phyloP scores from a whole-genome alignment of 2,888 invertebrate species.

The Megamerina dolium region DNA sequence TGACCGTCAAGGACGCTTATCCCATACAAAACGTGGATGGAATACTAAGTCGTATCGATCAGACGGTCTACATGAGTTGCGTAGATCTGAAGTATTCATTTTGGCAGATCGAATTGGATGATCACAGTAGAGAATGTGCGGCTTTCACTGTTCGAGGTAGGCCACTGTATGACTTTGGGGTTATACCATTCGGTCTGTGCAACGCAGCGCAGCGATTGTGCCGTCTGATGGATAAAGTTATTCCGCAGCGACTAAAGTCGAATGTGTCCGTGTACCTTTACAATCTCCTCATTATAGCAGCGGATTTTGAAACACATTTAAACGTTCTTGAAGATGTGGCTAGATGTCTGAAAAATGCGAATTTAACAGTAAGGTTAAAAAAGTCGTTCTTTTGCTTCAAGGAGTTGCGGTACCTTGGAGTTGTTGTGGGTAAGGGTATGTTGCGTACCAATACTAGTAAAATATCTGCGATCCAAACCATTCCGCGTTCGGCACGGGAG shows the following conservation, averaged over 20 bases:
- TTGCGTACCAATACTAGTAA: no score
- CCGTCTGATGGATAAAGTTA: constrained; percentile 1
- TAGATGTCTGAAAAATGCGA: no score
- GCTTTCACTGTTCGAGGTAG: constrained; percentile 3
- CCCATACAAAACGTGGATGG: constrained; percentile 6
- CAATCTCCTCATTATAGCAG: constrained; percentile 4
- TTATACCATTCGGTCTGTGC: no score
- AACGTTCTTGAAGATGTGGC: no score
- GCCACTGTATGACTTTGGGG: constrained; percentile 1
- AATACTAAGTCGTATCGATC: constrained; percentile 4
- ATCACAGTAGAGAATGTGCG: not conserved
- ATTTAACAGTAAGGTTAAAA: no score
- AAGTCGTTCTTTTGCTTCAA: no score
- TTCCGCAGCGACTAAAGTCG: not conserved
- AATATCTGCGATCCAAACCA: no score
- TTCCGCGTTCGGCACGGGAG: no score
- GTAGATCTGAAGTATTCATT: constrained; percentile 10
- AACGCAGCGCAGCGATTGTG: no score
- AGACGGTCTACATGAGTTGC: constrained; percentile 14
- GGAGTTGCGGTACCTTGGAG: no score
- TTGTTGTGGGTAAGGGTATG: no score
- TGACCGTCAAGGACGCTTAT: constrained; percentile 8
- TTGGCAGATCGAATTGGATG: constrained; percentile 5
- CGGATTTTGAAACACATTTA: no score
- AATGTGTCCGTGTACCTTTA: not conserved